Evolutionary conservation across 2,797 vertebrate genomes (phyloP), one percentile per base, ranked within the genome.

Genomic region (Melanogrammus aeglefinus): DNA sequence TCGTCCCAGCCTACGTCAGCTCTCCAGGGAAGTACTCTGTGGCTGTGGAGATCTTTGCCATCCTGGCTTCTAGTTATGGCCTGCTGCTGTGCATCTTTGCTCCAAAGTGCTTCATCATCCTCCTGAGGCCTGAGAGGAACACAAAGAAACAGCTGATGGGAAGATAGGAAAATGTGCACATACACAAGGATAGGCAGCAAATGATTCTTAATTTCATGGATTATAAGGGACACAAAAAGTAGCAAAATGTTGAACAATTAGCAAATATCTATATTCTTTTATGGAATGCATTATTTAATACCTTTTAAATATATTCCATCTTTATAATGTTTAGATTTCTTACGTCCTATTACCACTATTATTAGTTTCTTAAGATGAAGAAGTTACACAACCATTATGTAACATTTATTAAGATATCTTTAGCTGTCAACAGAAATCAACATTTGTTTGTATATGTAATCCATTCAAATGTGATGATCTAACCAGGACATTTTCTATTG

Each of bases 131-230:
- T 36, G 83, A 83, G 39, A 81, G 74, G 71, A 86, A 86, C 79
- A 86, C 83, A 29, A 83, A 84, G 80, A 84, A 84, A 74, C 80
- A 77, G 2, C 75, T 85, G n/a, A 85, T 85, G 78, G 78, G 73
- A 21, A 72, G 70, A 72, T 72, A 72, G 70, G 7, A 31, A 31
- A 1, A 71, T 29, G 69, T 27, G 4, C 1, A 31, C 35, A 72
- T 72, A 35, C 13, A 35, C 14, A 33, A 27, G 9, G 63, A n/a
- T n/a, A 66, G n/a, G 63, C 63, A 66, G 57, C 57, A 66, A 66
- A 66, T 66, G 1, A 24, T 10, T 27, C n/a, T n/a, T 66, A 24
- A 66, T 27, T 66, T 9, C 8, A 27, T 66, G n/a, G 10, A 24
- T 66, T n/a, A 10, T 8, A 66, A 3, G 57, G 27, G 57, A 27